Percentiles rank a stretch among this genome's conserved stretches.
phyloP scores from a whole-genome alignment of 2,113 vertebrate species.

The Buteo buteo region DNA sequence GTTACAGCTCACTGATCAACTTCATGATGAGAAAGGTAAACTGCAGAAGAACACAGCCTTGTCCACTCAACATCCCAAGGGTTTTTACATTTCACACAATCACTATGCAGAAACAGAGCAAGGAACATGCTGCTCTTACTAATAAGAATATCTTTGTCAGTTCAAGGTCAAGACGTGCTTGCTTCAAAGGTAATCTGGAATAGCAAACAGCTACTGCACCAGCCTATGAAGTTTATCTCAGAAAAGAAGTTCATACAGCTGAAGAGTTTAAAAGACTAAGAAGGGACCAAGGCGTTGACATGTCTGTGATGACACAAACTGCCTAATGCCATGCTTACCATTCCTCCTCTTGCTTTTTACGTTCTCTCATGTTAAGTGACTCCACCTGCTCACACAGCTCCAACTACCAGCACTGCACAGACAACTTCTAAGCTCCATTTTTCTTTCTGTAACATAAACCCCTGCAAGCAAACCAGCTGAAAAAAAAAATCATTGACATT shows the following conservation, averaged over 20 bases:
- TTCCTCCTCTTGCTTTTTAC: neutral
- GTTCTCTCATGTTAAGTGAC: neutral
- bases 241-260: neutral
- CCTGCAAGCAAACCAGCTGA: neutral
- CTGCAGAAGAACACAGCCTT: neutral
- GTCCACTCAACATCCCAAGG: neutral
- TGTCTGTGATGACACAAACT: neutral
- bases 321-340: neutral
- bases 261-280: neutral
- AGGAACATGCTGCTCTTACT: neutral
- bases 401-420: neutral
- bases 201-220: neutral
- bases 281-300: neutral
- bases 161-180: neutral
- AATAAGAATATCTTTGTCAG: neutral
- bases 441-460: neutral
- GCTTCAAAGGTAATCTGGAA: neutral
- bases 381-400: neutral
- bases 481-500: too few species aligned
- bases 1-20: constrained; percentile 8
- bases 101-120: neutral
- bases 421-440: neutral
- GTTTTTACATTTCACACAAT: neutral
- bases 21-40: constrained; percentile 2
- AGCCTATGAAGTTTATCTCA: neutral